phyloP scores from a whole-genome alignment of 2,888 invertebrate species.

The Odontothrips loti region DNA sequence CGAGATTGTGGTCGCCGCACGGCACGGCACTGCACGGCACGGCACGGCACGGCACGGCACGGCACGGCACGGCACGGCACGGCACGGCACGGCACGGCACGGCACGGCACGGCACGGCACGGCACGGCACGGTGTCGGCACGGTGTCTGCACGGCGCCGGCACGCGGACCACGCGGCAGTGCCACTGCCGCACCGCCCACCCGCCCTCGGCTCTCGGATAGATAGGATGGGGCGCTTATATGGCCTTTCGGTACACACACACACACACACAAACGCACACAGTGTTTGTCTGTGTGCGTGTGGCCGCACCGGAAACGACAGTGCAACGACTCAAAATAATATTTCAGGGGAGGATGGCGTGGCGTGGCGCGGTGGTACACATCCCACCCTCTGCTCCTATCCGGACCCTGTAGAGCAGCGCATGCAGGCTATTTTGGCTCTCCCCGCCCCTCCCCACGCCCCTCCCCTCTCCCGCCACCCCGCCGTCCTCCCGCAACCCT shows the following conservation, averaged over 20 bases:
- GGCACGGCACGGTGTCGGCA: no score
- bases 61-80: no score
- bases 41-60: no score
- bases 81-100: no score
- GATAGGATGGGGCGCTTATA: not conserved
- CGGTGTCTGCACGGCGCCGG: no score
- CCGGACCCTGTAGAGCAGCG: not conserved
- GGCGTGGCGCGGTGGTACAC: not conserved
- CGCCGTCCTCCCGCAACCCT: not conserved
- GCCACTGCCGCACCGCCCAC: no score
- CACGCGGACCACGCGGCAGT: no score
- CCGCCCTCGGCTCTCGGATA: not conserved
- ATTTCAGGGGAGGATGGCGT: slow-evolving; percentile 1
- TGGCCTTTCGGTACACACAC: not conserved
- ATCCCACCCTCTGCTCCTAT: not conserved
- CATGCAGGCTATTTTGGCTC: slow-evolving; percentile 12
- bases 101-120: no score
- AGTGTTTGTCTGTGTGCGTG: not conserved
- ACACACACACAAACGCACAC: no score
- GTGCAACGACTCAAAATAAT: slow-evolving; percentile 26
- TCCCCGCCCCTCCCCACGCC: not conserved
- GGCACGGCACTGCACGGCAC: no score
- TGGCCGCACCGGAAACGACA: not conserved
- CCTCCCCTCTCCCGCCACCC: not conserved
- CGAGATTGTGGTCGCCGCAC: slow-evolving; percentile 5